Evolutionary conservation across 1,140 invertebrate genomes (phyloP).

Genomic region (Pseudomyrmex flavicornis): DNA sequence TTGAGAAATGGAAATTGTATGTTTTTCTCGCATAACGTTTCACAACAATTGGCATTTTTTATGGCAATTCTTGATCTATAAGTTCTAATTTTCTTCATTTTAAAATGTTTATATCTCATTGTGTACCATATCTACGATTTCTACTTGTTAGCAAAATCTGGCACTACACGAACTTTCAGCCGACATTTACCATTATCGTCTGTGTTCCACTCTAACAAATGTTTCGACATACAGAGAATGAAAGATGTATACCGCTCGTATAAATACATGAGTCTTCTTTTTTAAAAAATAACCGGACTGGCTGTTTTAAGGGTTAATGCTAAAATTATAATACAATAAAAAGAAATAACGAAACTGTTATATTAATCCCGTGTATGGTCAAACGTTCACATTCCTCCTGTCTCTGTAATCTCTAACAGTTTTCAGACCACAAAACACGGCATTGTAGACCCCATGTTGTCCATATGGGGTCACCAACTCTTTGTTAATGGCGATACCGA

Average conservation of each 20-base stretch:
- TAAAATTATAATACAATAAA: slow-evolving; percentile 47
- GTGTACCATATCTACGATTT: slow-evolving; percentile 29
- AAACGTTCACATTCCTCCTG: slow-evolving; percentile 78
- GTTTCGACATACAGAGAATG: slow-evolving; percentile 44
- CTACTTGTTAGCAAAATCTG: slow-evolving; percentile 14
- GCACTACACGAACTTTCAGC: slow-evolving; percentile 34
- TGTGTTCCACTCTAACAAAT: slow-evolving; percentile 51
- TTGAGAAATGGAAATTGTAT: slow-evolving; percentile 45
- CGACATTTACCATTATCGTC: slow-evolving; percentile 51
- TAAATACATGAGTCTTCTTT: neutral
- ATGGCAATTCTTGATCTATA: slow-evolving; percentile 60
- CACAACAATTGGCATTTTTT: slow-evolving; percentile 31
- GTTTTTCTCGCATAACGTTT: slow-evolving; percentile 27
- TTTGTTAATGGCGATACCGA: slow-evolving; percentile 98
- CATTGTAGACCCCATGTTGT: slow-evolving; percentile 98
- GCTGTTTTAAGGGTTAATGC: slow-evolving; percentile 71
- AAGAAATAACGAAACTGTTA: slow-evolving; percentile 56
- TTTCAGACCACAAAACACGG: slow-evolving; percentile 97
- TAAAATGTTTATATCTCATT: slow-evolving; percentile 20
- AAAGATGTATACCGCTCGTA: slow-evolving; percentile 5
- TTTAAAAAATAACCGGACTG: slow-evolving; percentile 1
- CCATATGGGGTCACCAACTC: slow-evolving; percentile 98
- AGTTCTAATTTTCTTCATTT: slow-evolving; percentile 36
- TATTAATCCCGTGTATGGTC: slow-evolving; percentile 71
- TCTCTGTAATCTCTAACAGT: slow-evolving; percentile 88